phyloP scores from a whole-genome alignment of 2,888 invertebrate species.

The Xestobium rufovillosum region DNA sequence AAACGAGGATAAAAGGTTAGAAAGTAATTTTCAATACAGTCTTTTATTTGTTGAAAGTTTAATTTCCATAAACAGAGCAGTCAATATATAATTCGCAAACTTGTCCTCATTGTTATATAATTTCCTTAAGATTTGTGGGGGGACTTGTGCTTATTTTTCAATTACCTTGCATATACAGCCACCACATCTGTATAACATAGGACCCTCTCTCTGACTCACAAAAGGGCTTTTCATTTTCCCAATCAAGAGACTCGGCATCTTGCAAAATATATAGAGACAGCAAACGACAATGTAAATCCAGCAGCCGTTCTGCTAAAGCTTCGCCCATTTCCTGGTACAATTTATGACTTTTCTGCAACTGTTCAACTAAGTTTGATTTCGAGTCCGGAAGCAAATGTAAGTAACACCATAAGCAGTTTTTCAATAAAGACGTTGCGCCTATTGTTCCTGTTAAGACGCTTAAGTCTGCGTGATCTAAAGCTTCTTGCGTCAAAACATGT shows the following conservation, averaged over 20 bases:
- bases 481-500: conserved; percentile 73
- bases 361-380: conserved; percentile 25
- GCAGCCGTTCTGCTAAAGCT: conserved; percentile 71
- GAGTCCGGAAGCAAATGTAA: conserved; percentile 49
- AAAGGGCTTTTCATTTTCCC: conserved; percentile 58
- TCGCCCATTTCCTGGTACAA: conserved; percentile 77
- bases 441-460: conserved; percentile 73
- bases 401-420: conserved; percentile 73
- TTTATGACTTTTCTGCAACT: conserved; percentile 54
- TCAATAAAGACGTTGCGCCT: conserved; percentile 70
- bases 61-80: no score
- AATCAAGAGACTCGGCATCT: conserved; percentile 71
- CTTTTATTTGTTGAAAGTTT: no score
- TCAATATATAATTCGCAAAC: no score
- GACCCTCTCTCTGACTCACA: conserved; percentile 70
- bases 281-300: conserved; percentile 73
- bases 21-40: no score
- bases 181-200: conserved; percentile 81
- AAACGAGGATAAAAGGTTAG: no score
- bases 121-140: no score
- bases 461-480: conserved; percentile 75
- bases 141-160: no score
- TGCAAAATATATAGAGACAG: conserved; percentile 73
- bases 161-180: conserved; percentile 75
- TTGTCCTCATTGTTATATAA: no score